phyloP scores from a whole-genome alignment of 2,113 vertebrate species.

The Channa argus region DNA sequence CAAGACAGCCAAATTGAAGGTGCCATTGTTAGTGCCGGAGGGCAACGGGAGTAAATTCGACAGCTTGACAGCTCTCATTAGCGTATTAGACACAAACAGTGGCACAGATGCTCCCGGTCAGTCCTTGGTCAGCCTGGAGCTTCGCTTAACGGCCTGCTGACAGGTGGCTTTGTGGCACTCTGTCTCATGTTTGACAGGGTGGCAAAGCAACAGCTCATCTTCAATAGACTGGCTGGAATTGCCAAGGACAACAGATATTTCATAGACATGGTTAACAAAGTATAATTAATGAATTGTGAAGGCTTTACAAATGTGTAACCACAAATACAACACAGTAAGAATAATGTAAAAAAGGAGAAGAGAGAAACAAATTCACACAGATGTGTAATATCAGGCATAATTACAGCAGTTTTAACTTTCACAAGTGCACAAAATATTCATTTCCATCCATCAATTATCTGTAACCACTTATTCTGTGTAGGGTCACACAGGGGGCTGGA shows the following conservation, averaged over 20 bases:
- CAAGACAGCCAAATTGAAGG: slow-evolving; percentile 76
- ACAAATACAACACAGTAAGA: neutral
- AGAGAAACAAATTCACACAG: neutral
- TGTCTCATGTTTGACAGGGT: slow-evolving; percentile 78
- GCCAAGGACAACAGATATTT: slow-evolving; percentile 61
- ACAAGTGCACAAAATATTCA: no score
- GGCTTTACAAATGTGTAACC: slow-evolving; percentile 27
- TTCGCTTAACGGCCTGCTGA: slow-evolving; percentile 71
- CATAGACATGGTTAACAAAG: slow-evolving; percentile 29
- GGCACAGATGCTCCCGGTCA: slow-evolving; percentile 81
- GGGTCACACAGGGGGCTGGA: no score
- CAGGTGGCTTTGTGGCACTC: slow-evolving; percentile 80
- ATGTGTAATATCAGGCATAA: no score
- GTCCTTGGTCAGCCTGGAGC: slow-evolving; percentile 71
- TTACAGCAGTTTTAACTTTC: no score
- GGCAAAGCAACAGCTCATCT: slow-evolving; percentile 69
- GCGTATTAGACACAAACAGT: slow-evolving; percentile 80
- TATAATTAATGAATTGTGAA: slow-evolving; percentile 23
- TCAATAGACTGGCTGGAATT: slow-evolving; percentile 64
- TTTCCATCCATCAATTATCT: no score
- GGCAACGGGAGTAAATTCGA: slow-evolving; percentile 71
- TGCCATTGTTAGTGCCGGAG: slow-evolving; percentile 76
- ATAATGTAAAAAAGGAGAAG: neutral
- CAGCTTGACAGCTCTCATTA: slow-evolving; percentile 84
- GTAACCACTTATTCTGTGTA: no score